Percentiles rank a stretch among this genome's conserved stretches.
phyloP scores from a whole-genome alignment of 2,113 vertebrate species.

The Triplophysa dalaica region DNA sequence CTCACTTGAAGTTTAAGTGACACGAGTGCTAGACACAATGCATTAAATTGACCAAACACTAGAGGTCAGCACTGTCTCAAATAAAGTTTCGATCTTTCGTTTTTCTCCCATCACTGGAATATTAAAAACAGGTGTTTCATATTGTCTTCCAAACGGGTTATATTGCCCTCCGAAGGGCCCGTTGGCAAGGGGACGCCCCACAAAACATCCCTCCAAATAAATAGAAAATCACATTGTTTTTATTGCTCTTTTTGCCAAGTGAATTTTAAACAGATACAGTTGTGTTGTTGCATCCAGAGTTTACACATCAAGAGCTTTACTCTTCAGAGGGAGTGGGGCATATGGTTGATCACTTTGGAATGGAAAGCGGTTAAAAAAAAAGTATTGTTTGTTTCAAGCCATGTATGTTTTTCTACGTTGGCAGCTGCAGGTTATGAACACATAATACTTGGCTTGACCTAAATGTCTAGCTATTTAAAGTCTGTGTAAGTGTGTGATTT shows the following conservation, averaged over 20 bases:
- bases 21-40: background rate
- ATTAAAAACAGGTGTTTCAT: conserved; percentile 8
- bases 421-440: background rate
- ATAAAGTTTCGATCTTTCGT: background rate
- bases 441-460: background rate
- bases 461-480: background rate
- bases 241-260: no score
- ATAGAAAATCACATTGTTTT: no score
- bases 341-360: no score
- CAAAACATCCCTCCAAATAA: no score
- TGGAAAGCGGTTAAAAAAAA: no score
- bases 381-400: background rate
- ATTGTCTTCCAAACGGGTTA: no score
- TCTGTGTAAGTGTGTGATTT: background rate
- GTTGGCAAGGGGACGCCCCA: no score
- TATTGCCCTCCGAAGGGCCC: no score
- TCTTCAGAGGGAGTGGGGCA: no score
- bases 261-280: no score
- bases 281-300: no score
- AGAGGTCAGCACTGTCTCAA: conserved; percentile 7
- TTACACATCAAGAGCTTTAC: no score
- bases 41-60: background rate
- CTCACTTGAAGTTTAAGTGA: background rate
- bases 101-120: background rate
- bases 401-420: background rate